Evolutionary conservation across 1,140 invertebrate genomes (phyloP).

Genomic region (Hylaeus anthracinus): DNA sequence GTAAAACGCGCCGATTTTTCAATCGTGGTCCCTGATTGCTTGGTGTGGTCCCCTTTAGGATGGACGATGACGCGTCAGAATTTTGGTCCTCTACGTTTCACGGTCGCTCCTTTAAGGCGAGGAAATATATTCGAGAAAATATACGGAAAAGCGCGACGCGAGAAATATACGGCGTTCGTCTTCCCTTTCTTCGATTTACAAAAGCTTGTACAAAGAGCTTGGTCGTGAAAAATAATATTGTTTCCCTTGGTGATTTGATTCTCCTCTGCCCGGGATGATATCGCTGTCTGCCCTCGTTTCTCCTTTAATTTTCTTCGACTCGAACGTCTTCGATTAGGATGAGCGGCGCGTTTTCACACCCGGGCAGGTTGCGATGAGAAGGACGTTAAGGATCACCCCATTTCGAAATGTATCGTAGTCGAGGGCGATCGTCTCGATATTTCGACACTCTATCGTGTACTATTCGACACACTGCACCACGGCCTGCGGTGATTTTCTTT

Average conservation of each 20-base stretch:
- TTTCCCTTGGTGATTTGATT: background rate
- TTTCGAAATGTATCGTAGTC: background rate
- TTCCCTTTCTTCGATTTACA: background rate
- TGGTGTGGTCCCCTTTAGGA: conserved; percentile 16
- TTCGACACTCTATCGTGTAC: background rate
- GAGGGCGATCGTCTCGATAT: background rate
- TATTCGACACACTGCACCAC: background rate
- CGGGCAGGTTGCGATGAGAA: background rate
- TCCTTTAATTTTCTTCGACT: background rate
- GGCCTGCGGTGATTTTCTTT: background rate
- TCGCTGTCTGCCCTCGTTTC: background rate
- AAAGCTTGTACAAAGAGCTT: too few relatives aligned
- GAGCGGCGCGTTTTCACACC: background rate
- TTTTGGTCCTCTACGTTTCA: conserved; percentile 20
- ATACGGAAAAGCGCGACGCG: background rate
- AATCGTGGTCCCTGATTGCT: conserved; percentile 11
- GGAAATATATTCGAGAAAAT: background rate
- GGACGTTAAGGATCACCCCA: background rate
- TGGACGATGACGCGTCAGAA: background rate
- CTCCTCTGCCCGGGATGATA: background rate
- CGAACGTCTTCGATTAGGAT: too few relatives aligned
- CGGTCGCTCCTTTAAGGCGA: background rate
- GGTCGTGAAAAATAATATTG: background rate
- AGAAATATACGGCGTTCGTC: background rate
- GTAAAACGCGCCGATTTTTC: conserved; percentile 1